Evolutionary conservation across 2,113 vertebrate species (phyloP).

Genomic region (Ia io): DNA sequence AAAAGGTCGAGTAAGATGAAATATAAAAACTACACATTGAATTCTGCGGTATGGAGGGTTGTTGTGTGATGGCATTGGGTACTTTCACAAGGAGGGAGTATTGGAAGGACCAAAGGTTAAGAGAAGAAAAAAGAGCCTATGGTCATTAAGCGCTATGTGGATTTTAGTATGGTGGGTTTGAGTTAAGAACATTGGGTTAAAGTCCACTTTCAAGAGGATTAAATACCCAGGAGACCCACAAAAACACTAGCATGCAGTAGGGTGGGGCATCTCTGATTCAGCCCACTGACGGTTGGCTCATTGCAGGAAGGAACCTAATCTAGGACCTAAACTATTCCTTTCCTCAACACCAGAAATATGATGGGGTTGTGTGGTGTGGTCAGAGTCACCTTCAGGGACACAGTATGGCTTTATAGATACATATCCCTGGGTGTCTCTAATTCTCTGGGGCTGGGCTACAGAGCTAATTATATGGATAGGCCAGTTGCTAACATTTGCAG

Average conservation of each 20-base stretch:
- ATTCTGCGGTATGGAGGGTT: not conserved
- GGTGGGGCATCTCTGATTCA: not conserved
- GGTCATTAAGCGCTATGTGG: not conserved
- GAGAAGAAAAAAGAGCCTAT: not conserved
- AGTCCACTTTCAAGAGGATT: not conserved
- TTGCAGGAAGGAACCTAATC: not conserved
- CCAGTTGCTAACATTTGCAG: not conserved
- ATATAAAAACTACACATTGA: not conserved
- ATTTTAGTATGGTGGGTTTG: not conserved
- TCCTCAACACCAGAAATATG: not conserved
- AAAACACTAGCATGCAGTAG: not conserved
- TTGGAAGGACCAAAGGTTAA: not conserved
- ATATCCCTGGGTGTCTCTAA: not conserved
- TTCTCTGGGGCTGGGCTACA: not conserved
- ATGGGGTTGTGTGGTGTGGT: not conserved
- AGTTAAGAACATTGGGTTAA: not conserved
- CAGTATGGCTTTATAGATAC: not conserved
- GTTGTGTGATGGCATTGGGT: not conserved
- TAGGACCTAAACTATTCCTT: not conserved
- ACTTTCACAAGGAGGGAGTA: not conserved
- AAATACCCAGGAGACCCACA: not conserved
- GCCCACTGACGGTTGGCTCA: not conserved
- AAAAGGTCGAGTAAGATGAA: not conserved
- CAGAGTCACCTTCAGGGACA: not conserved
- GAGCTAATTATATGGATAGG: not conserved